Evolutionary conservation across 2,113 vertebrate species (phyloP).

Genomic region (Hystrix cristata): DNA sequence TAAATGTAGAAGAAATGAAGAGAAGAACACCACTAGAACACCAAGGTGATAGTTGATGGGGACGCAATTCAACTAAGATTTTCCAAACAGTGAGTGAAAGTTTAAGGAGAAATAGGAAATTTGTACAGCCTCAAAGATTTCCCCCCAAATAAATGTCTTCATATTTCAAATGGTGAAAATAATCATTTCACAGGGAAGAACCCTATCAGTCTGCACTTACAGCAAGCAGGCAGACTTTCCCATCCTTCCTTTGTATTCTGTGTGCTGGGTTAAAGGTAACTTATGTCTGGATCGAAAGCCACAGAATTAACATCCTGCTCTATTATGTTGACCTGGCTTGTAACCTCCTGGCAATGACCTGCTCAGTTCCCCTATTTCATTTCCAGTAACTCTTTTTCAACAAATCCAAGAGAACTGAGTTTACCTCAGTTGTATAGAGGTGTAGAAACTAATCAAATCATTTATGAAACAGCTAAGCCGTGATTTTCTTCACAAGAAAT

Average conservation of each 20-base stretch:
- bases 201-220: background rate
- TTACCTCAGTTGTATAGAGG: conserved; percentile 2
- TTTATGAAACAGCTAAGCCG: conserved; percentile 19
- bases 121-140: background rate
- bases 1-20: conserved; percentile 13
- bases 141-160: background rate
- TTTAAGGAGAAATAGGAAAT: conserved; percentile 26
- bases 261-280: background rate
- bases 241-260: background rate
- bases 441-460: conserved; percentile 42
- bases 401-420: conserved; percentile 46
- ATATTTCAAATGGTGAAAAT: background rate
- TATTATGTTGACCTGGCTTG: background rate
- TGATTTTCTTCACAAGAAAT: background rate
- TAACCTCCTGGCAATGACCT: background rate
- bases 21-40: background rate
- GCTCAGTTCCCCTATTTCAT: conserved; percentile 17
- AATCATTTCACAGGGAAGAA: background rate
- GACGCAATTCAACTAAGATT: conserved; percentile 17
- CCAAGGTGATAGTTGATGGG: background rate
- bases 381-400: conserved; percentile 11
- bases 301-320: background rate
- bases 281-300: background rate
- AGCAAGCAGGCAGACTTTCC: background rate
- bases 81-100: background rate